Evolutionary conservation across 1,140 invertebrate species (phyloP).

Genomic region (Bombus soroeensis): DNA sequence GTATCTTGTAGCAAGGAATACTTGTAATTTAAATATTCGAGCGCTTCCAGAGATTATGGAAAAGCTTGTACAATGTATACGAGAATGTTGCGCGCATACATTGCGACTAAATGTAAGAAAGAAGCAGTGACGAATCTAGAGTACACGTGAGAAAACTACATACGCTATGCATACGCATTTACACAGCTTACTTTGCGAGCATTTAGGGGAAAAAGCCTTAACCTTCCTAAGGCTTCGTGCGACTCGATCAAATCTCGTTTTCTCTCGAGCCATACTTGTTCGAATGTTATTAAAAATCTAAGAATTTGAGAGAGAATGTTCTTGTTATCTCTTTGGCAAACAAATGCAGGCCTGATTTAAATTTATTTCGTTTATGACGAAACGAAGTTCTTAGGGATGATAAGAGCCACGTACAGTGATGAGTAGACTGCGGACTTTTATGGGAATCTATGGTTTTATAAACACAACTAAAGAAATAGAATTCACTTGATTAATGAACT

Average conservation of each 20-base stretch:
- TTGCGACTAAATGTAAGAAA: conserved; percentile 12
- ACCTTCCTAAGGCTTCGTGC: conserved; percentile 24
- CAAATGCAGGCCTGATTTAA: not conserved
- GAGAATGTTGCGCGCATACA: conserved; percentile 52
- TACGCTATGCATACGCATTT: conserved; percentile 36
- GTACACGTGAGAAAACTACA: not conserved
- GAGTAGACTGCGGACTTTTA: not conserved
- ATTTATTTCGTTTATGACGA: not conserved
- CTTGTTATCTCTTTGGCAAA: not conserved
- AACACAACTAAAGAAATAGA: not conserved
- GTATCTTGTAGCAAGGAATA: conserved; percentile 11
- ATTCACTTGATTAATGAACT: not conserved
- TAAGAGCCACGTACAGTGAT: not conserved
- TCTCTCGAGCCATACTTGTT: not conserved
- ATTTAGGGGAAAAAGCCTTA: conserved; percentile 11
- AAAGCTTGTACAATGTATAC: conserved; percentile 62
- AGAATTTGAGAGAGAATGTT: not conserved
- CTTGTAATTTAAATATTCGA: conserved; percentile 17
- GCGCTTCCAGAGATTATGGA: conserved; percentile 63
- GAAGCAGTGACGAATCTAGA: not conserved
- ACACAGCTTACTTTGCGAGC: conserved; percentile 30
- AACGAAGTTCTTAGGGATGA: not conserved
- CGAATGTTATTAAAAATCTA: not conserved
- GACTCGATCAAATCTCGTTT: not conserved
- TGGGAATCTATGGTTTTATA: not conserved